phyloP scores from a whole-genome alignment of 2,113 vertebrate species.

The Recurvirostra avosetta region DNA sequence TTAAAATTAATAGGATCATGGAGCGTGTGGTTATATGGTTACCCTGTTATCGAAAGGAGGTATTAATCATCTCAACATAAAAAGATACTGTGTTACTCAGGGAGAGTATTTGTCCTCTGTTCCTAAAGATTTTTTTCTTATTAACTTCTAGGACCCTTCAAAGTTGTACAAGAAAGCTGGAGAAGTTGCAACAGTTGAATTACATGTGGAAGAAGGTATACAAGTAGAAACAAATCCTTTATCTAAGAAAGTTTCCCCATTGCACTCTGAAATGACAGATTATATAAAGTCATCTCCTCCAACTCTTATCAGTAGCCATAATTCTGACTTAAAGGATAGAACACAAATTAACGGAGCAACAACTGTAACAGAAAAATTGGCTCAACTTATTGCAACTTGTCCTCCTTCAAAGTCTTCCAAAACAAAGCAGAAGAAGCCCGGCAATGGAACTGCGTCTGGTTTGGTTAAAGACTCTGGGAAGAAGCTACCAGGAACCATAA shows the following conservation, averaged over 20 bases:
- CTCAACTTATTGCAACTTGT: conserved; percentile 94
- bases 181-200: conserved; percentile 69
- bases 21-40: not conserved
- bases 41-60: not conserved
- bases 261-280: conserved; percentile 78
- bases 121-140: conserved; percentile 53
- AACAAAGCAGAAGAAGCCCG: conserved; percentile 82
- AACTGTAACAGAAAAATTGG: conserved; percentile 92
- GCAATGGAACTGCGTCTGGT: conserved; percentile 40
- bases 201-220: conserved; percentile 69
- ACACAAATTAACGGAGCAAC: conserved; percentile 81
- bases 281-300: conserved; percentile 68
- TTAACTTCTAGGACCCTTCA: conserved; percentile 72
- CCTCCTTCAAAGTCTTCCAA: conserved; percentile 94
- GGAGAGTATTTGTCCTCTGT: not conserved
- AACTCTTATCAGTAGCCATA: conserved; percentile 75
- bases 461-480: conserved; percentile 74
- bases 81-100: not conserved
- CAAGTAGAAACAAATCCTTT: conserved; percentile 70
- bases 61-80: not conserved
- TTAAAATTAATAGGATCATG: not conserved
- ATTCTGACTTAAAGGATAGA: conserved; percentile 83
- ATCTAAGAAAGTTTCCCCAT: conserved; percentile 74
- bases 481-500: conserved; percentile 58
- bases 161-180: conserved; percentile 76